Percentiles rank a stretch among this genome's conserved stretches.
Evolutionary conservation across 2,888 invertebrate species (phyloP).

Genomic region (Drosophila meridionalis): DNA sequence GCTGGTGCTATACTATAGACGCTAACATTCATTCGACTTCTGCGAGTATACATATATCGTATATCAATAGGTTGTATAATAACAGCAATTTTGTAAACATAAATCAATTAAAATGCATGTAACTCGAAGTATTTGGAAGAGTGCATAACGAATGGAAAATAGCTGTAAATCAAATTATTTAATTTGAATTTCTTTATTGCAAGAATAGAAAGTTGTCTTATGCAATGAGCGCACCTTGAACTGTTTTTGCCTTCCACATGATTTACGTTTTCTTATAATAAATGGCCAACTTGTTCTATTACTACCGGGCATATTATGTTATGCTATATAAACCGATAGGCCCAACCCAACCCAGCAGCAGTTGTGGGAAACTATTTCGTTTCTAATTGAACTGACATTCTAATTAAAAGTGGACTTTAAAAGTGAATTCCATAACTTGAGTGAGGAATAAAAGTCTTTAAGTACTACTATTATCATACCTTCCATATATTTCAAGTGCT

Average conservation of each 20-base stretch:
- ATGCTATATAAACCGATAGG: neutral
- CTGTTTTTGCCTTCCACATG: neutral
- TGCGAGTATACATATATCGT: neutral
- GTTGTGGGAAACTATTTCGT: constrained; percentile 1
- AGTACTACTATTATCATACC: neutral
- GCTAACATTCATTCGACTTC: constrained; percentile 12
- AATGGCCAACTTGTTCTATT: constrained; percentile 3
- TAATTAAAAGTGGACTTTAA: neutral
- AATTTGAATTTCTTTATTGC: neutral
- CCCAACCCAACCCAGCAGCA: constrained; percentile 2
- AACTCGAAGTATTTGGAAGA: neutral
- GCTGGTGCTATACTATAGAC: constrained; percentile 11
- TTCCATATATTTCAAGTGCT: constrained; percentile 15
- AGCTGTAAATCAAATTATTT: neutral
- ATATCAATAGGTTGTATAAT: constrained; percentile 7
- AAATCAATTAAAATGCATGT: neutral
- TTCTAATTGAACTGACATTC: neutral
- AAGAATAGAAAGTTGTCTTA: constrained; percentile 11
- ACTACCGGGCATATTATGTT: constrained; percentile 10
- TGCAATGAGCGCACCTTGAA: neutral
- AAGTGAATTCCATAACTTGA: constrained; percentile 7
- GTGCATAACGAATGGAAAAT: neutral
- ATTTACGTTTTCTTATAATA: neutral
- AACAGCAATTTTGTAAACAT: constrained; percentile 3
- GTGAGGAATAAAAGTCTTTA: neutral